Conservation (phyloP, 2,113 vertebrate genomes). For the Prinia subflava region DNA sequence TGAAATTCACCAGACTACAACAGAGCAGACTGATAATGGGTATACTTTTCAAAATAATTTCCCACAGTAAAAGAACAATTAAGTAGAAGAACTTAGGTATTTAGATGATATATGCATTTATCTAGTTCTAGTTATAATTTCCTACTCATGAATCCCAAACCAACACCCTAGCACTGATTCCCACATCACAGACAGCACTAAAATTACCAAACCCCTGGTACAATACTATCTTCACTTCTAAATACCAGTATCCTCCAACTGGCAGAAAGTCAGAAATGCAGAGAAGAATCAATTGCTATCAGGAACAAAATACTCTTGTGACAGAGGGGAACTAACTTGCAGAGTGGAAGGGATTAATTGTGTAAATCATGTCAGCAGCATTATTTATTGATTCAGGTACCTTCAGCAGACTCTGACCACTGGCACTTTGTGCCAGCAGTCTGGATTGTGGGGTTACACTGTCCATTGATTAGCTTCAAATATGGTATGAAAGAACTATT, state of each 20-base stretch:
- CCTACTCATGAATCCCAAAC: not conserved
- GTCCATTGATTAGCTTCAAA: not conserved
- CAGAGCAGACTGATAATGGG: not conserved
- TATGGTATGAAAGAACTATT: not conserved
- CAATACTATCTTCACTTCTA: not conserved
- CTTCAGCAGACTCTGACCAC: not conserved
- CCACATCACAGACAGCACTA: not conserved
- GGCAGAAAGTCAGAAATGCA: not conserved
- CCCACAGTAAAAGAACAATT: not conserved
- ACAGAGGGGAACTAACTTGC: not conserved
- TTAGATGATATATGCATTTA: not conserved
- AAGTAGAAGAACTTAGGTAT: not conserved
- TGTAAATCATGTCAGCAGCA: not conserved
- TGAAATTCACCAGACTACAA: not conserved
- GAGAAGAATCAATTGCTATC: not conserved
- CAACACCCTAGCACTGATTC: not conserved
- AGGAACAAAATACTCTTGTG: not conserved
- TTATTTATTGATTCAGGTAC: not conserved
- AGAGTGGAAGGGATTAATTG: not conserved
- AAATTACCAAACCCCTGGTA: not conserved
- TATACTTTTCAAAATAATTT: not conserved
- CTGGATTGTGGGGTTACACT: not conserved
- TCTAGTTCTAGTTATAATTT: not conserved
- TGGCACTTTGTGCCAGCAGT: not conserved
- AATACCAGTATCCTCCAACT: not conserved